These are phyloP conservation scores for Ypsolopha sequella DNA, from an alignment of 2,888 invertebrate genomes.

Conservation along the genomic window DNA sequence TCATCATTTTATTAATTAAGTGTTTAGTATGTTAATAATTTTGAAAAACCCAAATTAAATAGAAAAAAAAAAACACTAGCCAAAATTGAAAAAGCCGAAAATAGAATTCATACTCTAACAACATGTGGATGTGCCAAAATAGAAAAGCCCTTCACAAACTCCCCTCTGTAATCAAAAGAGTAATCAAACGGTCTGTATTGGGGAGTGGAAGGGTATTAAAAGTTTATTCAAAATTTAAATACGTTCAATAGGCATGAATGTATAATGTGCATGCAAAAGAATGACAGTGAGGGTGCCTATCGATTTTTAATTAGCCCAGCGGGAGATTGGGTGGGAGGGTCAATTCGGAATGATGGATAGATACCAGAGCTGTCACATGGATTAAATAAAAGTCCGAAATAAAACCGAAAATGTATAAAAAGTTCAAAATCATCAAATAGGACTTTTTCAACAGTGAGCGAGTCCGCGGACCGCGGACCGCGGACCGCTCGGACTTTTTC, in stretches of 20 bases:
- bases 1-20: too few species aligned
- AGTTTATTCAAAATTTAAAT: slow-evolving; percentile 58
- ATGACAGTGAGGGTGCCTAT: slow-evolving; percentile 15
- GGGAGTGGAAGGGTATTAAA: slow-evolving; percentile 34
- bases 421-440: too few species aligned
- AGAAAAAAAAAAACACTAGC: neutral
- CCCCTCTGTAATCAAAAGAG: slow-evolving; percentile 60
- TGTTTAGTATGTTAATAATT: too few species aligned
- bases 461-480: too few species aligned
- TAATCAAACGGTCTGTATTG: slow-evolving; percentile 56
- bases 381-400: too few species aligned
- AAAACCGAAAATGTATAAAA: too few species aligned
- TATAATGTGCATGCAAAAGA: slow-evolving; percentile 1
- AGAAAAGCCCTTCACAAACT: slow-evolving; percentile 19
- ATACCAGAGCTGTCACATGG: too few species aligned
- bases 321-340: slow-evolving; percentile 1
- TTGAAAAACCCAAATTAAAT: too few species aligned
- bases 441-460: too few species aligned
- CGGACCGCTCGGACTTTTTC: too few species aligned
- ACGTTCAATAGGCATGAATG: slow-evolving; percentile 22
- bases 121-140: slow-evolving; percentile 12
- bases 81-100: too few species aligned
- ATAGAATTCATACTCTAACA: slow-evolving; percentile 12
- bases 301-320: slow-evolving; percentile 18
- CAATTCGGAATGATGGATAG: slow-evolving; percentile 2